Percentiles rank a stretch among this genome's conserved stretches.
phyloP scores from a whole-genome alignment of 2,888 invertebrate species.

The Sclerodermus sp. region DNA sequence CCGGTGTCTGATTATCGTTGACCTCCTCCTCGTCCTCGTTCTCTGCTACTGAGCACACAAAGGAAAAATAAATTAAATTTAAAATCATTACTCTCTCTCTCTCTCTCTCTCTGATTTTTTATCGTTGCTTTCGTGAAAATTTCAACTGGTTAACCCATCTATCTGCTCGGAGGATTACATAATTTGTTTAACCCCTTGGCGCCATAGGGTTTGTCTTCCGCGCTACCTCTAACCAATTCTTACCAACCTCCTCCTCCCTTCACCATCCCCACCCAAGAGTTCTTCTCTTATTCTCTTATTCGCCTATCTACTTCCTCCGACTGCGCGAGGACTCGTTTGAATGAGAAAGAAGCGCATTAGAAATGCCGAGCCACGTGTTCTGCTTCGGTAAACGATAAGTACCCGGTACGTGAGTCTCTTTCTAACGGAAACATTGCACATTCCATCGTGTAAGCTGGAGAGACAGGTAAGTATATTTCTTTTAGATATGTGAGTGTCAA shows the following conservation, averaged over 20 bases:
- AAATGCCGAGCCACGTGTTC: slow-evolving; percentile 7
- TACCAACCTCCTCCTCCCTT: too few species aligned
- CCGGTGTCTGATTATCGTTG: slow-evolving; percentile 24
- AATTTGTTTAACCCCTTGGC: too few species aligned
- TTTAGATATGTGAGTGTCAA: not conserved
- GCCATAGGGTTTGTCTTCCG: slow-evolving; percentile 1
- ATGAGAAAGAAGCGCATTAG: slow-evolving; percentile 3
- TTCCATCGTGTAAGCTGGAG: not conserved
- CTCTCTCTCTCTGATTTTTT: too few species aligned
- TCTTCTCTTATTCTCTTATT: slow-evolving; percentile 1
- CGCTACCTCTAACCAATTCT: not conserved
- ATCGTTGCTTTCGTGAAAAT: too few species aligned
- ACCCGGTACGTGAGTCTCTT: slow-evolving; percentile 7
- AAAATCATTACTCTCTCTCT: too few species aligned
- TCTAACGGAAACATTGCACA: slow-evolving; percentile 4
- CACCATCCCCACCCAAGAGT: slow-evolving; percentile 9
- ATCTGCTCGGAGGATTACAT: too few species aligned
- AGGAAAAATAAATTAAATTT: too few species aligned
- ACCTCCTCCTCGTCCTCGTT: slow-evolving; percentile 35
- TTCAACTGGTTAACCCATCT: too few species aligned
- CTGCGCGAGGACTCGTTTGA: slow-evolving; percentile 1
- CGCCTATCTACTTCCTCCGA: slow-evolving; percentile 2
- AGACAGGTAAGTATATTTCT: not conserved
- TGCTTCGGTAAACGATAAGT: slow-evolving; percentile 11
- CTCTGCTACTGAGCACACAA: too few species aligned